Conservation (phyloP, 1,140 invertebrate species). For the Lordiphosa collinella region DNA sequence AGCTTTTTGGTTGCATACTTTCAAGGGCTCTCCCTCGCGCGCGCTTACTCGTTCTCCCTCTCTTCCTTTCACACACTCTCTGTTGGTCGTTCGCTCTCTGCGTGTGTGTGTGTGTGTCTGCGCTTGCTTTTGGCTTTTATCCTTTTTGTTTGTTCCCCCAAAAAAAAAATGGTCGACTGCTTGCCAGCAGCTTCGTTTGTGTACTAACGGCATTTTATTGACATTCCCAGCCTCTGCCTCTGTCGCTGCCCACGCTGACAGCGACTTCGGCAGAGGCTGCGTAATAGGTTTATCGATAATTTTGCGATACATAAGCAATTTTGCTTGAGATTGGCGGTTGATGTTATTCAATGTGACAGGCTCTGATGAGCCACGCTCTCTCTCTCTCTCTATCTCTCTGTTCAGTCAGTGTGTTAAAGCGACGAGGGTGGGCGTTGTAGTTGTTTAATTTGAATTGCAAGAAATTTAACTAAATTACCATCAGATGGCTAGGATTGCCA, state of each 20-base stretch:
- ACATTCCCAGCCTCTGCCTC: neutral
- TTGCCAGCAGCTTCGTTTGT: slow-evolving; percentile 31
- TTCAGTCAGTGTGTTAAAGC: no score
- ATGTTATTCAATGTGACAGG: no score
- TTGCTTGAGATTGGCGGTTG: no score
- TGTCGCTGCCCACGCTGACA: neutral
- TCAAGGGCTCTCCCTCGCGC: slow-evolving; percentile 16
- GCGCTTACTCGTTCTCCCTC: neutral
- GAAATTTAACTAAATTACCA: no score
- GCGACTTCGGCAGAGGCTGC: no score
- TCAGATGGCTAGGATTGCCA: no score
- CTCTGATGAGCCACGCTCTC: no score
- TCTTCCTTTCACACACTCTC: neutral
- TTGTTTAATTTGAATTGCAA: no score
- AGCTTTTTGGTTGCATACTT: slow-evolving; percentile 36
- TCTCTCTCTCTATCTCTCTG: no score
- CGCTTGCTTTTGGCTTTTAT: slow-evolving; percentile 12
- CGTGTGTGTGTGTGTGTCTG: slow-evolving; percentile 1
- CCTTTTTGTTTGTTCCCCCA: slow-evolving; percentile 1
- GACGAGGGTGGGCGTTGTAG: no score
- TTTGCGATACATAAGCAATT: neutral
- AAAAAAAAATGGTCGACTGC: slow-evolving; percentile 10
- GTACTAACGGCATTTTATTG: slow-evolving; percentile 30
- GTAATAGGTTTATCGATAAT: slow-evolving; percentile 3
- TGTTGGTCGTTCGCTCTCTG: neutral